Evolutionary conservation across 2,113 vertebrate species (phyloP), one percentile per base, ranked within the genome.

Genomic region (Marmota flaviventris): DNA sequence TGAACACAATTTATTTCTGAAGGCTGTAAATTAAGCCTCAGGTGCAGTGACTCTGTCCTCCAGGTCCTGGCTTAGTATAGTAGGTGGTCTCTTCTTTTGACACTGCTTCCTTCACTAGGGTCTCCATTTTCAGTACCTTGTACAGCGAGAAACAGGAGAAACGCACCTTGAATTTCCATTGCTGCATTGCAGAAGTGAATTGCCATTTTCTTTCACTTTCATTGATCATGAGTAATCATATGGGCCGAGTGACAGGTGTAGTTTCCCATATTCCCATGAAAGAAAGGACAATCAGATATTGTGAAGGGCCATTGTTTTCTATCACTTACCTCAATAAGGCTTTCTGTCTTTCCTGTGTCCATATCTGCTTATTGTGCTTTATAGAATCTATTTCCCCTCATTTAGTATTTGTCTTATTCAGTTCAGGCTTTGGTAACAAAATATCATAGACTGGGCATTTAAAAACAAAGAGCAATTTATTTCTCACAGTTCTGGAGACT

Each of bases 191-290:
- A 70, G 45, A 20, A 32, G 32, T 32, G 37, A 79, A 18, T 88
- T 22, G 1, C 39, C 4, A 14, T 3, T 39, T 53, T 3, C 5
- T 85, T 77, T 51, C 32, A 18, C 18, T 79, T 63, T 39, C 4
- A 24, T 78, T n/a, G 10, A 13, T 34, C 22, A 24, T 34, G 53
- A 58, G 34, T 88, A 25, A 82, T 32, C 37, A 32, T 7, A 67
- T 63, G 4, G 5, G 7, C 8, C 5, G 87, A 7, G 2, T 42
- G 65, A 8, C 9, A 70, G 2, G 12, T 24, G 0, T 22, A 27
- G 4, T 67, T 89, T 69, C 58, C 70, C 0, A 34, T 70, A 29
- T 37, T 79, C 10, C 25, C 48, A n/a, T 42, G 10, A 25, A 58
- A 24, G 6, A 91, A 93, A 85, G 2, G 10, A 42, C 4, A 75